Percentiles rank a stretch among this genome's conserved stretches.
phyloP scores from a whole-genome alignment of 2,888 invertebrate species.

The Odontothrips loti region DNA sequence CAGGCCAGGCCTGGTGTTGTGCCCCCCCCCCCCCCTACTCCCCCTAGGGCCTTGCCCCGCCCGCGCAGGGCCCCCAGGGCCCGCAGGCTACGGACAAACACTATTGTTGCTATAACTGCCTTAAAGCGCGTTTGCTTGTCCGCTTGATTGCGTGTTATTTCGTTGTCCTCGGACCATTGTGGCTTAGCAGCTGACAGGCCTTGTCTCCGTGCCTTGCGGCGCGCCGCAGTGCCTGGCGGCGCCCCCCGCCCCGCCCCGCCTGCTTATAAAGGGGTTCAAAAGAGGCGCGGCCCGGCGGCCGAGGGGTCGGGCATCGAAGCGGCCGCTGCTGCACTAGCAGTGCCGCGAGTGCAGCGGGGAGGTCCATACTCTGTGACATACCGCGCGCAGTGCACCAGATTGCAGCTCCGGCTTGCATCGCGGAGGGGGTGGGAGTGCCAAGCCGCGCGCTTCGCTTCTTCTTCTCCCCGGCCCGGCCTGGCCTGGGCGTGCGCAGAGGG shows the following conservation, averaged over 20 bases:
- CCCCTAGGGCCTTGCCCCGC: not conserved
- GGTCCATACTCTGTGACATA: not conserved
- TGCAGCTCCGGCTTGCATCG: too few relatives aligned
- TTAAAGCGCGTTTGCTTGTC: conserved; percentile 10
- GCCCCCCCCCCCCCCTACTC: not conserved
- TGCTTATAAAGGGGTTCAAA: too few relatives aligned
- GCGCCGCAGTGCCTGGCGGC: too few relatives aligned
- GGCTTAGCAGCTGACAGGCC: not conserved
- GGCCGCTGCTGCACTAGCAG: not conserved
- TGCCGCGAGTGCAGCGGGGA: not conserved
- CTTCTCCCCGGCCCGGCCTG: too few relatives aligned
- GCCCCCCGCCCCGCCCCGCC: too few relatives aligned
- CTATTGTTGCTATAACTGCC: conserved; percentile 24
- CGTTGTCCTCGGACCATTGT: conserved; percentile 5
- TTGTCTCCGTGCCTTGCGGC: too few relatives aligned
- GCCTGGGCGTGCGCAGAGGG: too few relatives aligned
- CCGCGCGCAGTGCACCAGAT: too few relatives aligned
- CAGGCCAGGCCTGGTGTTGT: too few relatives aligned
- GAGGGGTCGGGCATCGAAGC: not conserved
- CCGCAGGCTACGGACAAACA: not conserved
- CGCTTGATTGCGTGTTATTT: conserved; percentile 8
- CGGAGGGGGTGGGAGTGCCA: too few relatives aligned
- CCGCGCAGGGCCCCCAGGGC: not conserved
- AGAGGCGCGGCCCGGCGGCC: too few relatives aligned
- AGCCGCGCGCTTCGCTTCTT: too few relatives aligned